phyloP scores from a whole-genome alignment of 2,888 invertebrate genomes.

The Drosophila mercatorum region DNA sequence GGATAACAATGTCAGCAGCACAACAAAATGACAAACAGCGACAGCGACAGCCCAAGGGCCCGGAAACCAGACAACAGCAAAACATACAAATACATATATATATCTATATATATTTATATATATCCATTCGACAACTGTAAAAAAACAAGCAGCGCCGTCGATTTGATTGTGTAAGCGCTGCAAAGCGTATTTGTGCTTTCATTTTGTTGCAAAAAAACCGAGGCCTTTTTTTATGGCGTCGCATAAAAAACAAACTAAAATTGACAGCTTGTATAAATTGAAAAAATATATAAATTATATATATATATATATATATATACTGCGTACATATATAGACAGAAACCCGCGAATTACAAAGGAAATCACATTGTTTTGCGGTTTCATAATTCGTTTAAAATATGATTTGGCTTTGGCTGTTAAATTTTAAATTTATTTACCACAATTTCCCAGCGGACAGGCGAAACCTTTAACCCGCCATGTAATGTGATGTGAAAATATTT shows the following conservation, averaged over 20 bases:
- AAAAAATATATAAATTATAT: conserved; percentile 26
- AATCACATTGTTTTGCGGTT: conserved; percentile 61
- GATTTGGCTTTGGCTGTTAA: conserved; percentile 44
- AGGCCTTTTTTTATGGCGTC: conserved; percentile 38
- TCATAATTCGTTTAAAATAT: conserved; percentile 61
- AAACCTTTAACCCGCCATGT: conserved; percentile 61
- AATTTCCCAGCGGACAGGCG: conserved; percentile 29
- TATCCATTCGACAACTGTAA: conserved; percentile 31
- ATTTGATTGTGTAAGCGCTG: conserved; percentile 71
- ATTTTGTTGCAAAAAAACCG: conserved; percentile 63
- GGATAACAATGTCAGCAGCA: conserved; percentile 72
- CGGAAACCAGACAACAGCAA: conserved; percentile 55
- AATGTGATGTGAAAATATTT: conserved; percentile 57
- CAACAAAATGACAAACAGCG: conserved; percentile 71
- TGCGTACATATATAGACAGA: too few species aligned
- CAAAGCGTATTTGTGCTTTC: conserved; percentile 74
- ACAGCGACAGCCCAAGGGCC: conserved; percentile 75
- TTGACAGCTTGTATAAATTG: conserved; percentile 71
- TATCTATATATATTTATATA: conserved; percentile 12
- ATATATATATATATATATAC: conserved; percentile 14
- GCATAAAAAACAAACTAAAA: conserved; percentile 63
- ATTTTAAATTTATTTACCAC: conserved; percentile 30
- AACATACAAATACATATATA: conserved; percentile 31
- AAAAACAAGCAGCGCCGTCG: conserved; percentile 55
- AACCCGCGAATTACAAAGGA: conserved; percentile 59